Conservation (phyloP, 2,888 invertebrate species). For the Drosophila affinis region DNA sequence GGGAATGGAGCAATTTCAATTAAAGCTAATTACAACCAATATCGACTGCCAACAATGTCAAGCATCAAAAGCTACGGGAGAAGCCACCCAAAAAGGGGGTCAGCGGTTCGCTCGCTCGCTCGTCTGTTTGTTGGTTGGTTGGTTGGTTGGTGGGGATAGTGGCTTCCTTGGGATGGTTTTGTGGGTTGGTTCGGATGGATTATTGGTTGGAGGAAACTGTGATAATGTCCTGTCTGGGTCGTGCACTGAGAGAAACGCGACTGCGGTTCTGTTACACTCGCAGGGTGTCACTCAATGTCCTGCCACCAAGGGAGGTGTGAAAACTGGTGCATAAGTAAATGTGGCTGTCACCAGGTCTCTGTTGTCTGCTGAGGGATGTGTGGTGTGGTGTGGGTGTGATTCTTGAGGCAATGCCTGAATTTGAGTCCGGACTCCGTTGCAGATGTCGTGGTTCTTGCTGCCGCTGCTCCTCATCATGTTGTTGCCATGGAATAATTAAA, state of each 20-base stretch:
- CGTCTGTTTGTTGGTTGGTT: background rate
- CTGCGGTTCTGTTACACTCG: conserved; percentile 20
- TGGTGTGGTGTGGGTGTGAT: conserved; percentile 17
- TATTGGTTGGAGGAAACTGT: conserved; percentile 19
- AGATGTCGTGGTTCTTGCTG: conserved; percentile 39
- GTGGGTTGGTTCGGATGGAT: conserved; percentile 2
- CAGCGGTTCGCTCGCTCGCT: background rate
- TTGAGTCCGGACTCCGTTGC: conserved; percentile 54
- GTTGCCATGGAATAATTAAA: conserved; percentile 81
- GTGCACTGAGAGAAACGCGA: conserved; percentile 35
- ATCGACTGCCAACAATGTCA: conserved; percentile 79
- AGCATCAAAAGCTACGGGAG: conserved; percentile 59
- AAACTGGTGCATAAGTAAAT: conserved; percentile 62
- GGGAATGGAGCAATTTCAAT: conserved; percentile 80
- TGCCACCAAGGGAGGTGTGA: conserved; percentile 29
- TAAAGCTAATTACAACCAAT: conserved; percentile 82
- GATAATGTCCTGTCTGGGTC: conserved; percentile 39
- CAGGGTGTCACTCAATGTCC: conserved; percentile 42
- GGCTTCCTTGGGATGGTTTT: conserved; percentile 11
- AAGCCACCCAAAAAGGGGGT: conserved; percentile 52
- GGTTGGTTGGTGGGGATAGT: conserved; percentile 6
- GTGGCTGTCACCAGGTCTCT: conserved; percentile 56
- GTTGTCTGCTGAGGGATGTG: conserved; percentile 30
- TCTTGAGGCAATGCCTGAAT: conserved; percentile 40
- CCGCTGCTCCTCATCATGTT: conserved; percentile 28